Evolutionary conservation across 2,113 vertebrate genomes (phyloP), one percentile per base, ranked within the genome.

Genomic region (Trichechus manatus): DNA sequence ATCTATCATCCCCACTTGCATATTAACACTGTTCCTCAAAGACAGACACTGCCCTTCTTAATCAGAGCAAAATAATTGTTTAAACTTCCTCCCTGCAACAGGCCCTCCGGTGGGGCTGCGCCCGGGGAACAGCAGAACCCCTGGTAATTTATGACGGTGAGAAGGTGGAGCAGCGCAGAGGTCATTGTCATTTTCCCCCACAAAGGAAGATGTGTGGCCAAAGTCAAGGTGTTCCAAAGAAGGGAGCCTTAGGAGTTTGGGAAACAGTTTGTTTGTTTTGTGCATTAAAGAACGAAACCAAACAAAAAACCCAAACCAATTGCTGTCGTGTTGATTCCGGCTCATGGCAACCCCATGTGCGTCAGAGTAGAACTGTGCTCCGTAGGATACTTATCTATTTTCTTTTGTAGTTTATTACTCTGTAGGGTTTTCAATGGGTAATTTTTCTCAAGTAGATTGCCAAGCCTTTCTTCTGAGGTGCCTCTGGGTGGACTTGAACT

Each of bases 1-100:
- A 92, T 98, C 98, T 92, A 92, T 98, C 97, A 95, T 91, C 95
- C 96, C 97, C 64, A 96, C 97, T 94, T 96, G 44, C 20, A 2
- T 75, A 95, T 86, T 95, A 97, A 93, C 3, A 6, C 75, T 6
- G 74, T 80, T 96, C 64, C 87, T 84, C 87, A 72, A 92, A 94
- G 42, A 96, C 33, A 80, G 79, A 77, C 90, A 42, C 79, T 85
- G 42, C 96, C 95, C 91, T 94, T 92, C 97, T 87, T 85, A 91
- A 93, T 97, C 97, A 96, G 94, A 75, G 87, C 87, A 72, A 81
- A 94, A 87, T 64, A 74, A 91, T 59, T 91, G 89, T 94, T 87
- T 68, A 61, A 93, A 95, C 80, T 31, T 92, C 86, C 87, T 84
- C 13, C 13, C 89, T 15, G 33, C 31, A 42, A 15, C 31, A 10